phyloP scores from a whole-genome alignment of 2,888 invertebrate species.

The Rhagophthalmus giganteus region DNA sequence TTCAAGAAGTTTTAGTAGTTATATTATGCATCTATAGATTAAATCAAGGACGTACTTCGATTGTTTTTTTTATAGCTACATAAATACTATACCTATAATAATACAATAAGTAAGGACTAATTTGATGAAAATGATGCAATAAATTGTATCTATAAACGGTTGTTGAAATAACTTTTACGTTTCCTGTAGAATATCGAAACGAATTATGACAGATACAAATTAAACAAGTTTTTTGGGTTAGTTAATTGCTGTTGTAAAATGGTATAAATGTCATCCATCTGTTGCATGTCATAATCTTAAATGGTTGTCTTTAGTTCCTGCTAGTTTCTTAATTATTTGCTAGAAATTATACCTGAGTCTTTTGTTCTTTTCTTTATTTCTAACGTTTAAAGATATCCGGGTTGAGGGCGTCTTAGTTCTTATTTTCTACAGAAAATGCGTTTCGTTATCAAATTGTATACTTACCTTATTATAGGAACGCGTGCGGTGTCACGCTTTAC shows the following conservation, averaged over 20 bases:
- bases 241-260: slow-evolving; percentile 33
- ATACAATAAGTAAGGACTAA: too few relatives aligned
- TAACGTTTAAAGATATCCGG: background rate
- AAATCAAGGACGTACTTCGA: too few relatives aligned
- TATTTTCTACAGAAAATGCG: too few relatives aligned
- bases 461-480: too few relatives aligned
- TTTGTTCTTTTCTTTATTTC: slow-evolving; percentile 1
- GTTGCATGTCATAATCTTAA: slow-evolving; percentile 39
- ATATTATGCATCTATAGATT: too few relatives aligned
- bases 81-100: too few relatives aligned
- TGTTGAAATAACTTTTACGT: slow-evolving; percentile 20
- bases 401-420: too few relatives aligned
- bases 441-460: too few relatives aligned
- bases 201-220: slow-evolving; percentile 31
- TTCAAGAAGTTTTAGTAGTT: too few relatives aligned
- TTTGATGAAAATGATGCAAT: slow-evolving; percentile 5
- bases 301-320: slow-evolving; percentile 34
- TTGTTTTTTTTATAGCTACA: too few relatives aligned
- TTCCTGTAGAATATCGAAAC: slow-evolving; percentile 20
- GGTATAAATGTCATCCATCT: slow-evolving; percentile 28
- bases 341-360: slow-evolving; percentile 15
- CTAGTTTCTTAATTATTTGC: slow-evolving; percentile 41
- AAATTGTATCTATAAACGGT: slow-evolving; percentile 17
- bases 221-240: slow-evolving; percentile 18
- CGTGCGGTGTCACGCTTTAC: slow-evolving; percentile 19